Base-by-base conservation (phyloP, 1,140 invertebrate genomes). In the Apis mellifera region DNA sequence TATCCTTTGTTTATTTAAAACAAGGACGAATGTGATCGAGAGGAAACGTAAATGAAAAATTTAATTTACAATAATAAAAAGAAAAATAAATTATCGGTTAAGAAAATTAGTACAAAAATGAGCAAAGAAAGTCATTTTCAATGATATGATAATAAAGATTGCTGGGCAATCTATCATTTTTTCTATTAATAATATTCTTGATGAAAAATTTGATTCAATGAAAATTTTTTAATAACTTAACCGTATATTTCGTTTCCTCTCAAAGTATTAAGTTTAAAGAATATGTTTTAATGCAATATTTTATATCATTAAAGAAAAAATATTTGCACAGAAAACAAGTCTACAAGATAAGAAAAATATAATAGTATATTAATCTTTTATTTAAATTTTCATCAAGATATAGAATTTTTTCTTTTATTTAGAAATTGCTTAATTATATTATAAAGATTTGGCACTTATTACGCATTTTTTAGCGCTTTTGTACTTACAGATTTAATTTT, bases 161-260 rank as follows among this genome's bases (percentile, higher is more conserved):
- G 85, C 85, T 86, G 85, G 78, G 74, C 83, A 78, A 87, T 87
- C 73, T 60, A 15, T 69, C n/a, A 62, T 69, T 75, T 59, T 42
- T 80, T 76, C 65, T 26, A 66, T 83, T 78, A 54, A 78, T 71
- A 73, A 80, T 84, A 80, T 62, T 74, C 60, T 59, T 48, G 55
- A 15, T 42, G 17, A 60, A 65, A 64, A 19, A 69, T 62, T 78
- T 23, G 55, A 84, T 74, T 73, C 52, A n/a, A 23, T 54, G 11
- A 65, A 52, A 60, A 62, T 23, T 72, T 78, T 64, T 50, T 69
- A 48, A 1, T 55, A 68, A 77, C n/a, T 71, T 57, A 65, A 72
- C 17, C 60, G 68, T 68, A 48, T 72, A 80, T 84, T 76, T 82
- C 59, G 70, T 73, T 81, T 82, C 78, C 71, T 81, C 78, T 81